These are phyloP conservation scores for Pelochelys cantorii DNA, from an alignment of 2,797 vertebrate species.

Conservation along the genomic window DNA sequence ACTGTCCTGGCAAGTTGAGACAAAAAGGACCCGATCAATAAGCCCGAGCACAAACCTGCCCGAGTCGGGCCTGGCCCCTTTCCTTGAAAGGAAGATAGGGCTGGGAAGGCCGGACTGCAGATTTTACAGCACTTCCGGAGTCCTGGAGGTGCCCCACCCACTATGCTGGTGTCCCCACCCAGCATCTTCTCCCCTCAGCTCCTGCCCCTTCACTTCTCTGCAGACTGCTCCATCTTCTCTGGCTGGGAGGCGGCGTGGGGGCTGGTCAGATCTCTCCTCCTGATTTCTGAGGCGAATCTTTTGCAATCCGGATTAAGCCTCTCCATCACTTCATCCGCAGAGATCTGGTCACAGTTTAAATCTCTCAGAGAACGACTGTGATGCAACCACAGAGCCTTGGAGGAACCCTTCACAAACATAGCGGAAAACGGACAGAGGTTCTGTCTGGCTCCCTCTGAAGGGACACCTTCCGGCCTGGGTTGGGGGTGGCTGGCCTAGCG, in stretches of 20 bases:
- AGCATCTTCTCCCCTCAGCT: background rate
- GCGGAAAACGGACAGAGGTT: background rate
- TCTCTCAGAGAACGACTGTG: background rate
- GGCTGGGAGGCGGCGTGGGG: background rate
- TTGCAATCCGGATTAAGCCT: slow-evolving; percentile 41
- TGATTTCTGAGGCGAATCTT: background rate
- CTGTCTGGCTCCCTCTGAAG: background rate
- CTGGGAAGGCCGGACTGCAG: background rate
- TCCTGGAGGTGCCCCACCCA: background rate
- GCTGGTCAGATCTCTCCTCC: background rate
- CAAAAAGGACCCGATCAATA: background rate
- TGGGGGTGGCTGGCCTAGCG: background rate
- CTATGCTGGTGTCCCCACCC: background rate
- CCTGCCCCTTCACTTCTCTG: background rate
- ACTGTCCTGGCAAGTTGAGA: background rate
- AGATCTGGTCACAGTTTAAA: slow-evolving; percentile 16
- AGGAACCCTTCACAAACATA: background rate
- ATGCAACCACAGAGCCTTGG: slow-evolving; percentile 59
- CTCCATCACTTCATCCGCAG: slow-evolving; percentile 46
- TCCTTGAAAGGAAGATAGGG: background rate
- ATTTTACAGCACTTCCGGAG: background rate
- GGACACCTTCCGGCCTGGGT: background rate
- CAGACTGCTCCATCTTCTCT: background rate
- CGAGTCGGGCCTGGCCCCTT: background rate
- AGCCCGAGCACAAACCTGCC: background rate